Evolutionary conservation across 1,140 invertebrate genomes (phyloP).

Genomic region (Andricus grossulariae): DNA sequence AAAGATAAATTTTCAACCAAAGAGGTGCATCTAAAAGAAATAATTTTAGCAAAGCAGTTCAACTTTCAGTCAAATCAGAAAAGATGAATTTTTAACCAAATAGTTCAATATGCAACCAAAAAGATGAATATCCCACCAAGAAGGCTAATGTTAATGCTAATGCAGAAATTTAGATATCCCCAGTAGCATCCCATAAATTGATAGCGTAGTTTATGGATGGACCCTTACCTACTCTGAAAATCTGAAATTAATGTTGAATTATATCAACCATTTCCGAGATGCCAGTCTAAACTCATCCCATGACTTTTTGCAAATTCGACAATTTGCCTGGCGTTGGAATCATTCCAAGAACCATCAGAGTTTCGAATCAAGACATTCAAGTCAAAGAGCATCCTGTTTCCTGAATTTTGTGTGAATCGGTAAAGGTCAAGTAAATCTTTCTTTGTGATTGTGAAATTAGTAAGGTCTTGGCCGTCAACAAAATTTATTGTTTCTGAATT

Average conservation of each 20-base stretch:
- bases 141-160: no score
- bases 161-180: no score
- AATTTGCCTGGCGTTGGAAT: conserved; percentile 79
- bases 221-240: neutral
- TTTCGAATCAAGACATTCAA: conserved; percentile 81
- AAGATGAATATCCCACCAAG: no score
- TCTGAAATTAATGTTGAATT: conserved; percentile 23
- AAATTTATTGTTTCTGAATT: conserved; percentile 36
- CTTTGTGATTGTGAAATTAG: conserved; percentile 67
- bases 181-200: no score
- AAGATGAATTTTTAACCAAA: no score
- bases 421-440: conserved; percentile 75
- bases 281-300: conserved; percentile 79
- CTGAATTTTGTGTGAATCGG: conserved; percentile 76
- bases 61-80: no score
- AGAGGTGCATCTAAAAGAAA: no score
- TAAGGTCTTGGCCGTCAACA: conserved; percentile 60
- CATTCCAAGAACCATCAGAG: conserved; percentile 79
- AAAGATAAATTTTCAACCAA: no score
- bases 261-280: conserved; percentile 83
- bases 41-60: no score
- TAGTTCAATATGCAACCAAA: no score
- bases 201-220: no score
- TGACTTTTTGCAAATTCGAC: conserved; percentile 79
- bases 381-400: conserved; percentile 81